These are phyloP conservation scores for Stomorhina lunata DNA, from an alignment of 2,888 invertebrate genomes.

Conservation along the genomic window DNA sequence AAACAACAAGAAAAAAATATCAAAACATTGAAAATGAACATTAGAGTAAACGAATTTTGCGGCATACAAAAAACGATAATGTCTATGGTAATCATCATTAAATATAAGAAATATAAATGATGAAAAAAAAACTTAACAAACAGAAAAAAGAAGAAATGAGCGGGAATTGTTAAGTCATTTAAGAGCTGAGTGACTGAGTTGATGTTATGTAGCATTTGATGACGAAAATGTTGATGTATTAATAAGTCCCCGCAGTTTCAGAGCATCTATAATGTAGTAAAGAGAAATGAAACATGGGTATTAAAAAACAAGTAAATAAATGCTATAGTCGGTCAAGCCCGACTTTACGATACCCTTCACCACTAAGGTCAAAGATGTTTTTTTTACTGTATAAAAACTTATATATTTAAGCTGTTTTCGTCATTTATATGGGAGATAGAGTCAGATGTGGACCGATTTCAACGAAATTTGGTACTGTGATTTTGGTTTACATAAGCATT, in stretches of 20 bases:
- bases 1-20: slow-evolving; percentile 33
- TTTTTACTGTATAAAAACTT: too few relatives aligned
- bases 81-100: slow-evolving; percentile 75
- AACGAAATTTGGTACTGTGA: too few relatives aligned
- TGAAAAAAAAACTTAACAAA: slow-evolving; percentile 30
- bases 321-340: too few relatives aligned
- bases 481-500: too few relatives aligned
- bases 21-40: slow-evolving; percentile 74
- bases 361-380: too few relatives aligned
- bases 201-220: slow-evolving; percentile 6
- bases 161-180: slow-evolving; percentile 63
- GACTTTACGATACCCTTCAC: too few relatives aligned
- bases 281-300: too few relatives aligned
- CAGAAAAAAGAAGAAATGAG: slow-evolving; percentile 41
- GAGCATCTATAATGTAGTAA: too few relatives aligned
- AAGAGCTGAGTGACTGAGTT: not conserved
- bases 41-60: slow-evolving; percentile 72
- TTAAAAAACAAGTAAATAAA: too few relatives aligned
- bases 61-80: slow-evolving; percentile 75
- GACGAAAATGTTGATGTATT: slow-evolving; percentile 23
- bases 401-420: too few relatives aligned
- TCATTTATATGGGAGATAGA: too few relatives aligned
- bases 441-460: too few relatives aligned
- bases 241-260: not conserved
- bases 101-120: slow-evolving; percentile 42